Evolutionary conservation across 1,140 invertebrate genomes (phyloP).

Genomic region (Parapsyche elsis): DNA sequence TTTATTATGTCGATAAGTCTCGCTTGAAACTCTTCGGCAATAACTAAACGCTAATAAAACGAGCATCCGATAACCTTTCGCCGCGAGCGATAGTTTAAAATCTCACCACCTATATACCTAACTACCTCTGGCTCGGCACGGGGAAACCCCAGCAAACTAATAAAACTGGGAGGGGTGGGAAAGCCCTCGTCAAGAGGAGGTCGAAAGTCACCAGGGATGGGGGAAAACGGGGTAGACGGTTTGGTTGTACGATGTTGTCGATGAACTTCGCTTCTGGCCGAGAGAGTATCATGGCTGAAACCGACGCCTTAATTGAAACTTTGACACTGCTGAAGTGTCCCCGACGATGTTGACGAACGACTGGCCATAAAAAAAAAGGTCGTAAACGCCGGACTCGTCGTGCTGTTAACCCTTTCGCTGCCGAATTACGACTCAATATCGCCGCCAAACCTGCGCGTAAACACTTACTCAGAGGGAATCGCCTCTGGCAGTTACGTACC

Average conservation of each 20-base stretch:
- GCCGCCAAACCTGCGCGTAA: not conserved
- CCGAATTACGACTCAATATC: conserved; percentile 5
- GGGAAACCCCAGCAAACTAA: not conserved
- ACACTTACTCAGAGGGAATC: not conserved
- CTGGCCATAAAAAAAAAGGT: conserved; percentile 29
- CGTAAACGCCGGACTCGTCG: conserved; percentile 35
- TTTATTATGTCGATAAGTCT: conserved; percentile 1
- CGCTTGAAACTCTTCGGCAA: not conserved
- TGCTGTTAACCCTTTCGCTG: conserved; percentile 18
- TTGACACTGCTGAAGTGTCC: conserved; percentile 42
- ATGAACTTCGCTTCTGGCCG: not conserved
- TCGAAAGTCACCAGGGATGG: too few relatives aligned
- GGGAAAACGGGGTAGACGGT: not conserved
- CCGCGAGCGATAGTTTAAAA: conserved; percentile 19
- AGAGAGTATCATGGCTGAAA: not conserved
- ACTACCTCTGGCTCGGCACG: too few relatives aligned
- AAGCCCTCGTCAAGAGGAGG: too few relatives aligned
- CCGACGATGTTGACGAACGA: conserved; percentile 31
- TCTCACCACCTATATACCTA: not conserved
- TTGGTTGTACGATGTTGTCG: not conserved
- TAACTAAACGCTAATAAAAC: conserved; percentile 20
- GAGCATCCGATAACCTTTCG: conserved; percentile 18
- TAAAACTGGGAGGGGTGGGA: not conserved
- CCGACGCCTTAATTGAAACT: conserved; percentile 50
- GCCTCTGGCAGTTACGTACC: too few relatives aligned